Base-by-base conservation (phyloP, 2,888 invertebrate genomes). In the Agrochola litura region DNA sequence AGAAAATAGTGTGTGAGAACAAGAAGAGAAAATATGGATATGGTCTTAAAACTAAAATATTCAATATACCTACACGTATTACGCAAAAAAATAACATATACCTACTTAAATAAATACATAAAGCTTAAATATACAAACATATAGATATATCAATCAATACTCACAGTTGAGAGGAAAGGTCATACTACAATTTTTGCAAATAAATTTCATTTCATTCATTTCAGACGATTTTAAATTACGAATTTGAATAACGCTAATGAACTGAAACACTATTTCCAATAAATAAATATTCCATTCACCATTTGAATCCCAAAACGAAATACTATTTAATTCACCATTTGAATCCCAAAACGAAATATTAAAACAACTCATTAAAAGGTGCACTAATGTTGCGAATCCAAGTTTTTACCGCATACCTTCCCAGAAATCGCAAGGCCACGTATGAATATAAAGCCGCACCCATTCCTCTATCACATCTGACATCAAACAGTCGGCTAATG, bases 401-500 rank as follows among this genome's bases (percentile, higher is more conserved):
- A 78, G 76, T 82, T 87, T 82, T 86, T 85, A 80, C 68, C 41
- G 49, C 67, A 76, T 73, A 77, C 78, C 80, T 91, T 90, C 90
- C 86, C 71, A 73, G 83, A 90, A 91, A 88, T 84, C 71, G 77
- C 86, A 91, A 89, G 88, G 86, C 71, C 88, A 84, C 72, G 73
- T 82, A 82, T 87, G 79, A 86, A 85, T 85, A 79, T 79, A 74
- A 85, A 82, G 83, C 89, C 86, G 87, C 90, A 88, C 91, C 91
- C 90, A 90, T 84, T 80, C 82, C 86, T 89, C 85, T 87, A 90
- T 89, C 90, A 85, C 84, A 88, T 84, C 84, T 82, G 75, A 89
- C 88, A 90, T 91, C 90, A 89, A 89, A 86, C 86, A 89, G 87
- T 86, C 88, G 88, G 85, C 88, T 93, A 94, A 94, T 93, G 91